Conservation (phyloP, 2,888 invertebrate genomes). For the Troilus luridus region DNA sequence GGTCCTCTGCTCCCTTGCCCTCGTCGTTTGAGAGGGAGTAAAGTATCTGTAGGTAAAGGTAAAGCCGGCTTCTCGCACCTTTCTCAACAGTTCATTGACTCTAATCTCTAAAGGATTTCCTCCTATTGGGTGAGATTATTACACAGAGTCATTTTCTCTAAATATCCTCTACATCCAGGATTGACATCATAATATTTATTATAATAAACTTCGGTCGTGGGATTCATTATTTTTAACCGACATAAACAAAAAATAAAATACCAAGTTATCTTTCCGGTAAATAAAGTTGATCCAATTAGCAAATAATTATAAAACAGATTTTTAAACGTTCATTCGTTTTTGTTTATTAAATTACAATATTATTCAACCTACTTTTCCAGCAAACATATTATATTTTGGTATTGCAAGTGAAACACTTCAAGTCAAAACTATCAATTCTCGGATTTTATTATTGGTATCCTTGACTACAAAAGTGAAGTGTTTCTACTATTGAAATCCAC, state of each 20-base stretch:
- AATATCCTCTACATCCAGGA: not conserved
- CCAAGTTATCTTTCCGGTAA: not conserved
- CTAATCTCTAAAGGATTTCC: constrained; percentile 23
- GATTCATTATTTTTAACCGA: not conserved
- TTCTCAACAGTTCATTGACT: constrained; percentile 36
- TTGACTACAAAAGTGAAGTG: too few species aligned
- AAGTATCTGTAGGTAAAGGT: constrained; percentile 37
- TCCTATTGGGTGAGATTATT: not conserved
- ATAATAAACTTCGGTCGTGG: not conserved
- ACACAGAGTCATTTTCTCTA: constrained; percentile 36
- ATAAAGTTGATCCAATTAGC: not conserved
- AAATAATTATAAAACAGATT: not conserved
- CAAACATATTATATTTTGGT: too few species aligned
- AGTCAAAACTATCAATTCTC: too few species aligned
- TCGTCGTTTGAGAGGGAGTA: constrained; percentile 34
- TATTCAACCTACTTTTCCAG: too few species aligned
- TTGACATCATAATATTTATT: not conserved
- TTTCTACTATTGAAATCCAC: too few species aligned
- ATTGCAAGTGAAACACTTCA: too few species aligned
- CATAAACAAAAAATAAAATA: not conserved
- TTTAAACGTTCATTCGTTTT: too few species aligned
- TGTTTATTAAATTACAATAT: too few species aligned
- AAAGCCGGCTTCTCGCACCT: constrained; percentile 38
- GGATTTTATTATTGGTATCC: too few species aligned
- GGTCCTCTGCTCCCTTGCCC: constrained; percentile 11